A percentile compares a stretch with the other conserved stretches of the same genome.
These are phyloP conservation scores for Corticium candelabrum DNA, from an alignment of 37 sponge, comb jelly and placozoan genomes.

Conservation along the genomic window DNA sequence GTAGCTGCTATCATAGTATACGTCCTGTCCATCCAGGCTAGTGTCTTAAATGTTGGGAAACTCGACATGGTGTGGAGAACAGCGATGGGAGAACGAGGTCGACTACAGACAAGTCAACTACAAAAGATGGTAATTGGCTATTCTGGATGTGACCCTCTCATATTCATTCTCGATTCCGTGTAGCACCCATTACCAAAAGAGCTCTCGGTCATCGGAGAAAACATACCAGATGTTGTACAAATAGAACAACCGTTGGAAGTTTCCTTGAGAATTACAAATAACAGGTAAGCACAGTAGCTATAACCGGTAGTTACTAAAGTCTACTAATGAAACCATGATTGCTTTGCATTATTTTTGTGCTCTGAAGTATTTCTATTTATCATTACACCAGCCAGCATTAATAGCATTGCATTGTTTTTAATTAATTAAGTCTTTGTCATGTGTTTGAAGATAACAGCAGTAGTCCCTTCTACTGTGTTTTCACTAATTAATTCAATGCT, in stretches of 20 bases:
- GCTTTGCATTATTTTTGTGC: no score
- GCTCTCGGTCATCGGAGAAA: slow-evolving; percentile 11
- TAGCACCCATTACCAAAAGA: slow-evolving; percentile 31
- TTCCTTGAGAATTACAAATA: slow-evolving; percentile 36
- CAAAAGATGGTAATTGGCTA: slow-evolving; percentile 27
- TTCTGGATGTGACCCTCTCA: background rate
- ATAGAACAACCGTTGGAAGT: slow-evolving; percentile 42
- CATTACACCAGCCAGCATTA: no score
- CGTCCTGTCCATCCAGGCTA: background rate
- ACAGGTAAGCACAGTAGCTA: no score
- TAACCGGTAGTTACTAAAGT: no score
- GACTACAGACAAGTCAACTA: slow-evolving; percentile 74
- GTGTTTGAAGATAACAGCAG: no score
- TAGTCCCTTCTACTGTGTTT: no score
- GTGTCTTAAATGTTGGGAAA: slow-evolving; percentile 48
- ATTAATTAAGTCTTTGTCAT: no score
- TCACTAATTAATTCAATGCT: no score
- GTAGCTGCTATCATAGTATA: no score
- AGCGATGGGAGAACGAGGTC: slow-evolving; percentile 68
- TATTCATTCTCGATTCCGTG: slow-evolving; percentile 1
- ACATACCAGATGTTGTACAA: slow-evolving; percentile 28
- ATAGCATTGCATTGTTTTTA: no score
- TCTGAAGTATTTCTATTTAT: no score
- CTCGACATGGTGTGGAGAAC: slow-evolving; percentile 78
- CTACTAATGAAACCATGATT: no score